These are phyloP conservation scores for Sinohyriopsis cumingii DNA, from an alignment of 2,888 invertebrate species.

Conservation along the genomic window DNA sequence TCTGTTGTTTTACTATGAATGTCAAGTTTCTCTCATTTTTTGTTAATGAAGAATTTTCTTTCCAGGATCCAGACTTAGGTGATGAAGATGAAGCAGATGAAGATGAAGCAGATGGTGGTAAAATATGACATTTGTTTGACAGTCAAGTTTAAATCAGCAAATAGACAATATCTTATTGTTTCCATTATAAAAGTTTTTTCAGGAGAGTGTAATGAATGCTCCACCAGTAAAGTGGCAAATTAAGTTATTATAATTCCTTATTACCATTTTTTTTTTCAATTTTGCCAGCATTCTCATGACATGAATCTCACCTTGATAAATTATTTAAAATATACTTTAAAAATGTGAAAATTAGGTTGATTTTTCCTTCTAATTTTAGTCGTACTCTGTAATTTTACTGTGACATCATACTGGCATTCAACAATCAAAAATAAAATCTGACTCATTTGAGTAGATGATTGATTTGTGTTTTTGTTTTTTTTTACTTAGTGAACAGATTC, in stretches of 20 bases:
- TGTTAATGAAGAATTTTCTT: background rate
- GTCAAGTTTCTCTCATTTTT: background rate
- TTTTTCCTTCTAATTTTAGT: too few relatives aligned
- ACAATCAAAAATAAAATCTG: too few relatives aligned
- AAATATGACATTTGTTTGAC: background rate
- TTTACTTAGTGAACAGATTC: too few relatives aligned
- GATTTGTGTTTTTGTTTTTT: too few relatives aligned
- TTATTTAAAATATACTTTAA: too few relatives aligned
- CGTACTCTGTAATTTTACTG: too few relatives aligned
- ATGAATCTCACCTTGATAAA: too few relatives aligned
- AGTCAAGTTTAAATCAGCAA: conserved; percentile 6
- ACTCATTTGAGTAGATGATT: too few relatives aligned
- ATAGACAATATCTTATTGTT: background rate
- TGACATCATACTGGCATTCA: too few relatives aligned
- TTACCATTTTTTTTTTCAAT: background rate
- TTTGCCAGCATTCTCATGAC: background rate
- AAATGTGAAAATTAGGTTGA: too few relatives aligned
- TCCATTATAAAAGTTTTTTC: background rate
- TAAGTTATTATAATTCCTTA: conserved; percentile 1
- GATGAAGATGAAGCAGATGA: conserved; percentile 55
- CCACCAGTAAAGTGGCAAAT: background rate
- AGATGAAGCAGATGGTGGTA: conserved; percentile 29
- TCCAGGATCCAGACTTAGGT: conserved; percentile 63
- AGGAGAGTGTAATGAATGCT: conserved; percentile 5
- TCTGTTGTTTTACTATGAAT: background rate